phyloP scores from a whole-genome alignment of 2,888 invertebrate genomes.

The Epinotia brunnichana region DNA sequence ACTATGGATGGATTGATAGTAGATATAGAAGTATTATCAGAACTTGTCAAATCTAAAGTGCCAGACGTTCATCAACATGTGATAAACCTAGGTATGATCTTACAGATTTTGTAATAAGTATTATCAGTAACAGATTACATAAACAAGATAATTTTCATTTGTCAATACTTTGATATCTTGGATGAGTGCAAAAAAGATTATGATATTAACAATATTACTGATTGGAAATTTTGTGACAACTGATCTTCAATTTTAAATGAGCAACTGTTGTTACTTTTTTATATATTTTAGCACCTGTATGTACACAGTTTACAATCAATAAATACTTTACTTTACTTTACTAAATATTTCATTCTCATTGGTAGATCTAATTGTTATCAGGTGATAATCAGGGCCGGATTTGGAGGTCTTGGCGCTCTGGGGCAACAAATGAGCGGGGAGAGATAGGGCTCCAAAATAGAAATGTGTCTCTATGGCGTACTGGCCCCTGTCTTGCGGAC shows the following conservation, averaged over 20 bases:
- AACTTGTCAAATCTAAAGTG: conserved; percentile 91
- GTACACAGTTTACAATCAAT: too few relatives aligned
- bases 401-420: too few relatives aligned
- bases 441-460: too few relatives aligned
- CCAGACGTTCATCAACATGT: conserved; percentile 93
- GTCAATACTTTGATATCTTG: conserved; percentile 15
- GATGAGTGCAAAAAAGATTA: conserved; percentile 14
- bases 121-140: conserved; percentile 25
- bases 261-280: too few relatives aligned
- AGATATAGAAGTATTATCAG: conserved; percentile 95
- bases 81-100: conserved; percentile 85
- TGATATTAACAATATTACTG: conserved; percentile 18
- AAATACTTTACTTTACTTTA: too few relatives aligned
- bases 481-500: too few relatives aligned
- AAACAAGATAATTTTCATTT: conserved; percentile 37
- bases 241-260: conserved; percentile 4
- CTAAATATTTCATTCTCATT: conserved; percentile 10
- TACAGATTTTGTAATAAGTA: conserved; percentile 28
- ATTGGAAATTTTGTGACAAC: conserved; percentile 9
- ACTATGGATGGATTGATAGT: conserved; percentile 95
- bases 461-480: too few relatives aligned
- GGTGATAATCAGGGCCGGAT: too few relatives aligned
- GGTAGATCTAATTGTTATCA: too few relatives aligned
- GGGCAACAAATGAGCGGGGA: too few relatives aligned
- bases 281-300: too few relatives aligned